Evolutionary conservation across 2,113 vertebrate species (phyloP), one percentile per base, ranked within the genome.

Genomic region (Pipra filicauda): DNA sequence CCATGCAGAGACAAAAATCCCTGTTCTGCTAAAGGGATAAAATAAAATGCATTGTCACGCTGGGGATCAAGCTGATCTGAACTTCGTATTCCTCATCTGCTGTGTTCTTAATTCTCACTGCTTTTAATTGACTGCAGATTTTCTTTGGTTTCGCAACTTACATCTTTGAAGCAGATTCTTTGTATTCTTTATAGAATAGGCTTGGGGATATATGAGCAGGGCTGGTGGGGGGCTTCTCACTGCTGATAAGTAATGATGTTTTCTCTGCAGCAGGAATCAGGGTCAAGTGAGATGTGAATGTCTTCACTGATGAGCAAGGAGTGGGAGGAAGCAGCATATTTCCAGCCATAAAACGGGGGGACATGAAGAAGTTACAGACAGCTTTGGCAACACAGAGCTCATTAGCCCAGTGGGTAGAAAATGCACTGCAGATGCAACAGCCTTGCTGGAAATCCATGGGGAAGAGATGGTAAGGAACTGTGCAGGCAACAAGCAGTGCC

Each of bases 61-160:
- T 90, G 90, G 59, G 92, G n/a, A 88, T 88, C 95, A 88, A 93
- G 57, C 88, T 84, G 92, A 65, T 94, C 57, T 65, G 69, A 93
- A 88, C 79, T 84, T 81, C 3, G 0, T 72, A 64, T 52, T 84
- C 49, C 65, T 84, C 79, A 77, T 93, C 80, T 90, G 72, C 48
- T 69, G 7, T 44, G 8, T 26, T 31, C 72, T 90, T 91, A 94
- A 84, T 96, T 83, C 51, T 62, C 4, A 0, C 48, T 1, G 1
- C 39, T 82, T 88, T 91, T 91, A 96, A 95, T 86, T 61, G 66
- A 67, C 49, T 81, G 79, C 90, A 96, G 85, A 83, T 84, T 91
- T 81, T 37, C 75, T 78, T 84, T 49, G 72, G 24, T 78, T 94
- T 91, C 5, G 1, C 37, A 84, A 65, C 59, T 88, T 62, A n/a